Conservation (phyloP, 1,140 invertebrate species). For the Metopolophium dirhodum region DNA sequence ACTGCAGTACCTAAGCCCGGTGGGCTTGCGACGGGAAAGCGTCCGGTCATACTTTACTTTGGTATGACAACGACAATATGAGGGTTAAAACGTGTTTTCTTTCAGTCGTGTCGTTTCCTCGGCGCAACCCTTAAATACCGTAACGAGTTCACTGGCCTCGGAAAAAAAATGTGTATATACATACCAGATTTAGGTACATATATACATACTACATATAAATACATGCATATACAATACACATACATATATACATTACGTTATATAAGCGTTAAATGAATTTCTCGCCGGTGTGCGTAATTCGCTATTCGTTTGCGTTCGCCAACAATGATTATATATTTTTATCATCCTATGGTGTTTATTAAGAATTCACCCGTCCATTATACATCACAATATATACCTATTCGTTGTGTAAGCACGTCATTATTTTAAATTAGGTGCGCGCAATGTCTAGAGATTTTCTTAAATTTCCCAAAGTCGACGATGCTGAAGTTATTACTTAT, state of each 20-base stretch:
- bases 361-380: not conserved
- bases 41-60: not conserved
- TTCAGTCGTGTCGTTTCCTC: not conserved
- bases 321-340: not conserved
- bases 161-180: not conserved
- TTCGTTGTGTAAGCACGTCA: too few species aligned
- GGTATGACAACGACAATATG: conserved; percentile 26
- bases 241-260: too few species aligned
- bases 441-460: too few species aligned
- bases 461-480: not conserved
- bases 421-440: too few species aligned
- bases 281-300: not conserved
- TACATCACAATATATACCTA: not conserved
- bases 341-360: not conserved
- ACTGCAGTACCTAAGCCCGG: conserved; percentile 3
- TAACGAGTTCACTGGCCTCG: not conserved
- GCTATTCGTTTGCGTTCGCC: not conserved
- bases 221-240: not conserved
- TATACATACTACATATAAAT: too few species aligned
- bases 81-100: conserved; percentile 24
- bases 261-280: not conserved
- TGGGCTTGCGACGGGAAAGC: not conserved
- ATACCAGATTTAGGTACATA: not conserved
- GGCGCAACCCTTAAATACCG: not conserved
- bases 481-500: too few species aligned